phyloP scores from a whole-genome alignment of 2,113 vertebrate species.

The Antidorcas marsupialis region DNA sequence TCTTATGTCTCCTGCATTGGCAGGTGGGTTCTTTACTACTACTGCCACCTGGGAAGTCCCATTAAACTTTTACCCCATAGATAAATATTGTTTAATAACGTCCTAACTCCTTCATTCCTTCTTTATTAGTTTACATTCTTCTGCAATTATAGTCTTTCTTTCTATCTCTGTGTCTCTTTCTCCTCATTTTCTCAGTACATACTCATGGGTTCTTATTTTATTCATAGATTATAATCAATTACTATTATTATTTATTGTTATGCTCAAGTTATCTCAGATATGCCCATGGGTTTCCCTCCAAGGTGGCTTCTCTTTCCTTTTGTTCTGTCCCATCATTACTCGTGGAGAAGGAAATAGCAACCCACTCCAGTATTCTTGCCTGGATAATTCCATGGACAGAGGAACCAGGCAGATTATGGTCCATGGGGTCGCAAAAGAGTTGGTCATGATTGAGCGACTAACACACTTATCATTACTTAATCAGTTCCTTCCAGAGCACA shows the following conservation, averaged over 20 bases:
- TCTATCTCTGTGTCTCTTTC: neutral
- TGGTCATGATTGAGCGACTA: accelerated
- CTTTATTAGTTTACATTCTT: neutral
- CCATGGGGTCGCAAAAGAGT: neutral
- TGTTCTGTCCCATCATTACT: neutral
- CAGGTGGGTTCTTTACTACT: neutral
- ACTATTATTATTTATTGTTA: neutral
- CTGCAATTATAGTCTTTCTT: neutral
- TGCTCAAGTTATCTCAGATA: neutral
- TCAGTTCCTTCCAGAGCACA: neutral
- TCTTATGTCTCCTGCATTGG: neutral
- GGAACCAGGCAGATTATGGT: neutral
- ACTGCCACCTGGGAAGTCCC: neutral
- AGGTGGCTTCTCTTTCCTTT: neutral
- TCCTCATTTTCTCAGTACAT: neutral
- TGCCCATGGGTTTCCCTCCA: neutral
- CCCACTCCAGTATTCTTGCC: neutral
- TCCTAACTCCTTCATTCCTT: neutral
- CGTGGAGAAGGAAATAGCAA: neutral
- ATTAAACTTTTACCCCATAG: neutral
- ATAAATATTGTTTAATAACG: neutral
- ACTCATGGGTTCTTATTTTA: neutral
- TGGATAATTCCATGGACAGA: neutral
- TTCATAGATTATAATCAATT: neutral
- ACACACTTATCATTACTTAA: neutral